Evolutionary conservation across 2,797 vertebrate genomes (phyloP), one percentile per base, ranked within the genome.

Genomic region (Neoniphon sammara): DNA sequence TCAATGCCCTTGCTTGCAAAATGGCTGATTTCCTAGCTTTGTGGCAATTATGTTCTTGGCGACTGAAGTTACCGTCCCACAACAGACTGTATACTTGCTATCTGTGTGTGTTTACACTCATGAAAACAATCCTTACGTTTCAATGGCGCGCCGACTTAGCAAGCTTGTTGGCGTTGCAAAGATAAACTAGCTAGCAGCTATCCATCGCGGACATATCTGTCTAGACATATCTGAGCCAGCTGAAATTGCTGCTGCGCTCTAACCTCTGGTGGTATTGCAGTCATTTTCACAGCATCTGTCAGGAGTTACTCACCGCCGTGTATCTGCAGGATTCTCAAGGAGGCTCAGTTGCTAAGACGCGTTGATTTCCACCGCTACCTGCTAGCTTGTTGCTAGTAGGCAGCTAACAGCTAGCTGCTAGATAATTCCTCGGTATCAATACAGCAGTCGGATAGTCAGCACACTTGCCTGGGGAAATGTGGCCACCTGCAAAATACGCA

Each of bases 351-450:
- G 66, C 27, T 36, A 59, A 11, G 70, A 66, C 76, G 54, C 67
- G 84, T 49, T 67, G 82, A 49, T 86, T 76, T 85, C 83, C 80
- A 74, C 71, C 39, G 83, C 42, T 69, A 62, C 75, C 81, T 77
- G 76, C 76, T 85, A 86, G 83, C 87, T 80, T 77, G 52, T 34
- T 67, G 84, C 84, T 88, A 80, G 76, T 71, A 84, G 87, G 68
- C 12, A 71, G 89, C 87, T 90, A 90, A 81, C 83, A 80, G 61
- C 78, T 90, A 88, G 85, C 85, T 14, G 83, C 86, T 83, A 81
- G 78, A 66, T 75, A 87, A 80, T 77, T 80, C 88, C 88, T 87
- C 90, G 89, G 91, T 88, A 84, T 90, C 91, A 91, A 89, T 66
- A 81, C 70, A 64, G 81, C 31, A 54, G 74, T 58, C 44, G 74